These are phyloP conservation scores for Aphyosemion australe DNA, from an alignment of 2,113 vertebrate genomes.

Conservation along the genomic window DNA sequence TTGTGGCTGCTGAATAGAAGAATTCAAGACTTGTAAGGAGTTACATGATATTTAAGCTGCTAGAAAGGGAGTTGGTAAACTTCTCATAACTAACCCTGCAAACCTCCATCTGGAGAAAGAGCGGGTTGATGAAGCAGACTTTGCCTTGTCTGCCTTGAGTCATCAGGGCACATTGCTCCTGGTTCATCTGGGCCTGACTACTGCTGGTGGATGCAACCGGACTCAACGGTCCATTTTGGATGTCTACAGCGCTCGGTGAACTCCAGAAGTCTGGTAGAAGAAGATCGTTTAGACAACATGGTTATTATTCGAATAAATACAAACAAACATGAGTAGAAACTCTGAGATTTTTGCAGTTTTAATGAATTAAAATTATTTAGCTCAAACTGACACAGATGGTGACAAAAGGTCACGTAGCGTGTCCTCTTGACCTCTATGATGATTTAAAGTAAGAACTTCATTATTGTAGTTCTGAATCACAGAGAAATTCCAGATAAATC, in stretches of 20 bases:
- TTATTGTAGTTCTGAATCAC: too few relatives aligned
- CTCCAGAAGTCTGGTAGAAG: conserved; percentile 86
- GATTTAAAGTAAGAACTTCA: too few relatives aligned
- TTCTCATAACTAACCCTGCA: conserved; percentile 46
- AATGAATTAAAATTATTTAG: too few relatives aligned
- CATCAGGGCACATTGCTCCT: conserved; percentile 46
- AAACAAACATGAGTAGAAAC: too few relatives aligned
- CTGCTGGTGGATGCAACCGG: conserved; percentile 59
- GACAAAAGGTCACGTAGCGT: too few relatives aligned
- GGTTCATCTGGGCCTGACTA: conserved; percentile 27
- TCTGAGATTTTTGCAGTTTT: too few relatives aligned
- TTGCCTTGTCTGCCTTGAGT: conserved; percentile 65
- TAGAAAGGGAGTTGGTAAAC: neutral
- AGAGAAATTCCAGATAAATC: too few relatives aligned
- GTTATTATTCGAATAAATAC: too few relatives aligned
- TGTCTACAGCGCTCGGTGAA: conserved; percentile 65
- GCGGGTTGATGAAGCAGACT: conserved; percentile 86
- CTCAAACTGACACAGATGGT: too few relatives aligned
- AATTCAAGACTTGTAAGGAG: neutral
- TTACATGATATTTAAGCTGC: neutral
- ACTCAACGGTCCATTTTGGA: conserved; percentile 66
- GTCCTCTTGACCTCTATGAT: too few relatives aligned
- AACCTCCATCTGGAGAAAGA: conserved; percentile 81
- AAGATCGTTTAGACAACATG: neutral
- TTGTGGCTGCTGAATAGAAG: conserved; percentile 57